Percentiles rank a stretch among this genome's conserved stretches.
phyloP scores from a whole-genome alignment of 2,888 invertebrate genomes.

The Drosophila siamana region DNA sequence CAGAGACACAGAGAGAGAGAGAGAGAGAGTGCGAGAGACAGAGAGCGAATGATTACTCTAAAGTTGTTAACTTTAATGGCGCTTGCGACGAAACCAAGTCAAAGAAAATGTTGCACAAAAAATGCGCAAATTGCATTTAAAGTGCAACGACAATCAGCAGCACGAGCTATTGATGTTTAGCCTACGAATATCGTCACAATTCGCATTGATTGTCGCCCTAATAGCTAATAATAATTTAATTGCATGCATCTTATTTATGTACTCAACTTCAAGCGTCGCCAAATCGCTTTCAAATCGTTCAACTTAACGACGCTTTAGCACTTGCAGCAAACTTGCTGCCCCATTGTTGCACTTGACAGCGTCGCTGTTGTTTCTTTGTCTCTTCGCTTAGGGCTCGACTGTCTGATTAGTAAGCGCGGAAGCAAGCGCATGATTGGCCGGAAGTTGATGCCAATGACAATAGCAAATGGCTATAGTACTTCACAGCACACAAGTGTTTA shows the following conservation, averaged over 20 bases:
- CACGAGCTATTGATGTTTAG: neutral
- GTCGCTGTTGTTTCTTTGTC: neutral
- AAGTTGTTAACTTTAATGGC: conserved; percentile 51
- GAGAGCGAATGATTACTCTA: neutral
- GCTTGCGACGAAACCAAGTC: conserved; percentile 58
- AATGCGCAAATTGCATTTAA: neutral
- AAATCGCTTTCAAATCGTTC: neutral
- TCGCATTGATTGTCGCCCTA: no score
- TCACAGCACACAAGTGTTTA: neutral
- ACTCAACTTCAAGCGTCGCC: neutral
- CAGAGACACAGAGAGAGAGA: neutral
- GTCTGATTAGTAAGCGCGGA: neutral
- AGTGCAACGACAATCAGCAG: neutral
- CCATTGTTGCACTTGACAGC: neutral
- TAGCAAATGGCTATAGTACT: neutral
- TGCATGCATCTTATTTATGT: neutral
- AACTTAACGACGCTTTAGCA: neutral
- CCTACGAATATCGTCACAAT: no score
- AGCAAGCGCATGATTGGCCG: neutral
- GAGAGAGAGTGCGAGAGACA: neutral
- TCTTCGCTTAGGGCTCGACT: neutral
- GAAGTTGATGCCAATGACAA: neutral
- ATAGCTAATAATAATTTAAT: no score
- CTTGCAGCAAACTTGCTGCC: no score
- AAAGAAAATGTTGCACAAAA: conserved; percentile 5